These are phyloP conservation scores for Andricus quercusramuli DNA, from an alignment of 2,888 invertebrate species.

Conservation along the genomic window DNA sequence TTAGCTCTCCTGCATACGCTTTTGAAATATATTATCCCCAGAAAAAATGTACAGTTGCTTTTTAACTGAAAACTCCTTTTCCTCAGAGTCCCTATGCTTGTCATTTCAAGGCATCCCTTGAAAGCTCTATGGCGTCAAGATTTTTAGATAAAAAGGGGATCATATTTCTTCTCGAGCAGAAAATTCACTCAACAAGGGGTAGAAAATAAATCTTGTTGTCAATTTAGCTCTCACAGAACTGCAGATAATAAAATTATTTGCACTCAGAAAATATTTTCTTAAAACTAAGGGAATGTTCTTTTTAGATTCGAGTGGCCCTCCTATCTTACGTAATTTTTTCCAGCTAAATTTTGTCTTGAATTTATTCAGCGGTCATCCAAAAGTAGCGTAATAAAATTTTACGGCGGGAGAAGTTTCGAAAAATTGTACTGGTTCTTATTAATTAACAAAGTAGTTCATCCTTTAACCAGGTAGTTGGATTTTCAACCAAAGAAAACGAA, in stretches of 20 bases:
- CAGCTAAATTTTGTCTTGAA: too few relatives aligned
- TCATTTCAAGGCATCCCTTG: conserved; percentile 28
- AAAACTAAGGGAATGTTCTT: too few relatives aligned
- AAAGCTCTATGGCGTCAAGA: conserved; percentile 27
- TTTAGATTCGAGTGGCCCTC: too few relatives aligned
- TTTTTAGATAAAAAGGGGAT: conserved; percentile 16
- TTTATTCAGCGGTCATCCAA: too few relatives aligned
- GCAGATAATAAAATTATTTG: neutral
- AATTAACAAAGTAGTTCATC: too few relatives aligned
- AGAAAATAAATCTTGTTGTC: conserved; percentile 3
- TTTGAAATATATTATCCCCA: neutral
- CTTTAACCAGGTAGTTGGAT: too few relatives aligned
- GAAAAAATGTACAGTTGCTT: neutral
- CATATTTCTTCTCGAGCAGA: conserved; percentile 26
- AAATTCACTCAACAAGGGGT: conserved; percentile 7
- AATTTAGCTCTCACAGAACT: neutral
- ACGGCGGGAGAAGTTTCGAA: too few relatives aligned
- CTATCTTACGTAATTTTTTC: too few relatives aligned
- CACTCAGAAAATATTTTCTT: neutral
- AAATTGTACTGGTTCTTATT: too few relatives aligned
- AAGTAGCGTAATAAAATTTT: too few relatives aligned
- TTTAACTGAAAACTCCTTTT: conserved; percentile 2
- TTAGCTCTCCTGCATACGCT: neutral
- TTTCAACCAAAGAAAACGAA: too few relatives aligned
- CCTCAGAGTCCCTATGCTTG: conserved; percentile 14